phyloP scores from a whole-genome alignment of 2,888 invertebrate genomes.

The Mayetiola destructor region DNA sequence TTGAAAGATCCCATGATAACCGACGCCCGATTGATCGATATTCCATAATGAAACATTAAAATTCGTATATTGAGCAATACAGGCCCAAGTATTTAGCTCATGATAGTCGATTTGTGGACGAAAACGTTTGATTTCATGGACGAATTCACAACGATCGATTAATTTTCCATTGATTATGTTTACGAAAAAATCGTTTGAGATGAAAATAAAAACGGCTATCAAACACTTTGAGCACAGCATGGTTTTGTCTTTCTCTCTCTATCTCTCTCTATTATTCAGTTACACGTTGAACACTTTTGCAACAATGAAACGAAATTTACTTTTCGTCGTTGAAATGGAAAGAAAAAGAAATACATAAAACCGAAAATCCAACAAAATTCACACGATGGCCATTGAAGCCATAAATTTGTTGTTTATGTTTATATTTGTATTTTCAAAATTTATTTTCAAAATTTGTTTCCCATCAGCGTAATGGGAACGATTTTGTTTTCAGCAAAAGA shows the following conservation, averaged over 20 bases:
- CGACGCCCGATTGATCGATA: slow-evolving; percentile 39
- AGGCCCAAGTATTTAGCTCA: slow-evolving; percentile 49
- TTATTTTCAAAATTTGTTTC: background rate
- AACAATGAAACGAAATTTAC: background rate
- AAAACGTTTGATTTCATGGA: slow-evolving; percentile 42
- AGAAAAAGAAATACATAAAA: background rate
- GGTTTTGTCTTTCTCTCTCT: background rate
- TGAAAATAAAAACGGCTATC: background rate
- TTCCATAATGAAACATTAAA: slow-evolving; percentile 48
- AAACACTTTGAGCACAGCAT: background rate
- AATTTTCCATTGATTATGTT: background rate
- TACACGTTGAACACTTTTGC: too few species aligned
- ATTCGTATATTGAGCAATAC: slow-evolving; percentile 54
- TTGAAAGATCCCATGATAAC: slow-evolving; percentile 58
- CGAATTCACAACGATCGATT: slow-evolving; percentile 51
- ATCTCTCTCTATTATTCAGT: background rate
- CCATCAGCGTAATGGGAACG: background rate
- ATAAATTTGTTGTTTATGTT: background rate
- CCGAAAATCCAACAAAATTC: background rate
- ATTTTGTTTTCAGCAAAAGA: background rate
- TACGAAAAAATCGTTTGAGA: background rate
- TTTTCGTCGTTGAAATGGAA: background rate
- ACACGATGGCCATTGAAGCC: slow-evolving; percentile 1
- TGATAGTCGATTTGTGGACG: slow-evolving; percentile 1
- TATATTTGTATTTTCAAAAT: background rate